These are phyloP conservation scores for Caerostris extrusa DNA, from an alignment of 1,140 invertebrate species.

Conservation along the genomic window DNA sequence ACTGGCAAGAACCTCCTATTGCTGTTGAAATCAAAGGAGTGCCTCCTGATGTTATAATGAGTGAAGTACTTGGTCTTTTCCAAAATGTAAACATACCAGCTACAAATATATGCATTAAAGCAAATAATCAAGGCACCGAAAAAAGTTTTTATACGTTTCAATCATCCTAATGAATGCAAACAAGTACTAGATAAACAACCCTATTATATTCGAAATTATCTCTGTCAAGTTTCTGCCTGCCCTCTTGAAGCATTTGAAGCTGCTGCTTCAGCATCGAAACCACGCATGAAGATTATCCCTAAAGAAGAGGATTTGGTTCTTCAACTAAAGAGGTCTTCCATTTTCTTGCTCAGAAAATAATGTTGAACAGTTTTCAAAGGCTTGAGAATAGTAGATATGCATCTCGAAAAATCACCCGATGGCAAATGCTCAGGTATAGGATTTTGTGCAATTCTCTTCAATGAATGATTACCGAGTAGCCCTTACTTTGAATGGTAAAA, in stretches of 20 bases:
- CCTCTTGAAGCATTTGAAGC: slow-evolving; percentile 51
- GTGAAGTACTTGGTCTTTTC: slow-evolving; percentile 91
- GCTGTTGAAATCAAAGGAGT: slow-evolving; percentile 86
- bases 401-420: slow-evolving; percentile 86
- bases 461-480: slow-evolving; percentile 84
- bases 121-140: slow-evolving; percentile 90
- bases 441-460: slow-evolving; percentile 88
- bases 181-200: slow-evolving; percentile 85
- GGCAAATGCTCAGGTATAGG: slow-evolving; percentile 84
- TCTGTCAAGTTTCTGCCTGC: slow-evolving; percentile 79
- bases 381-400: slow-evolving; percentile 86
- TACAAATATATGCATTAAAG: slow-evolving; percentile 92
- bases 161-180: slow-evolving; percentile 85
- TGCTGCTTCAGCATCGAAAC: slow-evolving; percentile 29
- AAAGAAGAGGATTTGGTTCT: slow-evolving; percentile 80
- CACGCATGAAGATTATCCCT: slow-evolving; percentile 21
- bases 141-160: slow-evolving; percentile 91
- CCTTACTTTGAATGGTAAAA: slow-evolving; percentile 79
- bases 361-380: slow-evolving; percentile 89
- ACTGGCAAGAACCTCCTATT: neutral
- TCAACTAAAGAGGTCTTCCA: slow-evolving; percentile 87
- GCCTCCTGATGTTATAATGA: slow-evolving; percentile 83
- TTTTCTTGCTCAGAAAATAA: slow-evolving; percentile 89
- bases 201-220: slow-evolving; percentile 79
- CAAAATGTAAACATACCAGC: slow-evolving; percentile 88